A percentile compares a stretch with the other conserved stretches of the same genome.
Conservation (phyloP, 30 jellyfish, hydroid and myxozoan genomes). For the Morbakka virulenta region DNA sequence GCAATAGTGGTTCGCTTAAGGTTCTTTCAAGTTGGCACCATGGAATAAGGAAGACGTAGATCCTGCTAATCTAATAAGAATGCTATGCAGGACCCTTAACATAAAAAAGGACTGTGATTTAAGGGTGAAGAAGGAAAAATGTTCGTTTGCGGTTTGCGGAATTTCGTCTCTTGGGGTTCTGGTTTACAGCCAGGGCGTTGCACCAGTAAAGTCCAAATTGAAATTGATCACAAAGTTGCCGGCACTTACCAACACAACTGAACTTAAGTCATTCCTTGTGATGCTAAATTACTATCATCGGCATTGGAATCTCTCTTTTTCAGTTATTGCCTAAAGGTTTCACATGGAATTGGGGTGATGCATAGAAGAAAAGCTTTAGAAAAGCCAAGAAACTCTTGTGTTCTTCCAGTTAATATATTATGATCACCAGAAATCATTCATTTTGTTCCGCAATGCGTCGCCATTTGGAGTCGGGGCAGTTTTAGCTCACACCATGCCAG, state of each 20-base stretch:
- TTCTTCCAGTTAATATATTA: not conserved
- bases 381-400: conserved; percentile 5
- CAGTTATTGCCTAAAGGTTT: not conserved
- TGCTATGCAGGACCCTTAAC: too few relatives aligned
- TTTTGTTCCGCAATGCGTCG: conserved; percentile 31
- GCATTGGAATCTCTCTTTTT: conserved; percentile 21
- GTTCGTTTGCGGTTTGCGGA: conserved; percentile 28
- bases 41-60: too few relatives aligned
- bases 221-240: conserved; percentile 29
- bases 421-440: conserved; percentile 25
- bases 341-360: conserved; percentile 42
- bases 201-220: conserved; percentile 28
- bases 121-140: conserved; percentile 32
- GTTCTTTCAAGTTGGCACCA: too few relatives aligned
- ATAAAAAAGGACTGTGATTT: conserved; percentile 1
- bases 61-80: too few relatives aligned
- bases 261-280: conserved; percentile 55
- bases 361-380: not conserved
- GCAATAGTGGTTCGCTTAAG: too few relatives aligned
- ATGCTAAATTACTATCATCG: conserved; percentile 31
- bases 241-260: conserved; percentile 39
- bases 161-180: conserved; percentile 30
- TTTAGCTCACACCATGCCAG: conserved; percentile 18
- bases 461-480: conserved; percentile 36
- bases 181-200: conserved; percentile 28